Percentiles rank a stretch among this genome's conserved stretches.
These are phyloP conservation scores for Paedocypris sp. DNA, from an alignment of 2,113 vertebrate species.

Conservation along the genomic window DNA sequence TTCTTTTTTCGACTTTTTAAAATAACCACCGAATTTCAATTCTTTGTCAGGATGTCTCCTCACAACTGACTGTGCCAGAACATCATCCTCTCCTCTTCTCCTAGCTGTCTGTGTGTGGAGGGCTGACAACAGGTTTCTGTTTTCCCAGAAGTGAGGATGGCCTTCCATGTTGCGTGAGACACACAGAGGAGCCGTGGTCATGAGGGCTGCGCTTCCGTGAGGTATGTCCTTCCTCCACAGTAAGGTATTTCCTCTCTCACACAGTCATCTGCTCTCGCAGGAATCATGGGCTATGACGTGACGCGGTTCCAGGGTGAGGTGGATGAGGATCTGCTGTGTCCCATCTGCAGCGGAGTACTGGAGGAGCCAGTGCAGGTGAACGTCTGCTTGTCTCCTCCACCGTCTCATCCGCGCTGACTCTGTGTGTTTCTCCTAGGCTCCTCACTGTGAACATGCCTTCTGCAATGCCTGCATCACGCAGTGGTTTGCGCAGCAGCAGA, in stretches of 20 bases:
- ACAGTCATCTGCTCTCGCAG: no score
- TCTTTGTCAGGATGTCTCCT: no score
- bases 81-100: no score
- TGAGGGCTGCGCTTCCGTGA: slow-evolving; percentile 32
- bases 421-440: slow-evolving; percentile 64
- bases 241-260: no score
- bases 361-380: slow-evolving; percentile 94
- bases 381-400: background rate
- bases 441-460: slow-evolving; percentile 97
- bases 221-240: no score
- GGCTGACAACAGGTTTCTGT: no score
- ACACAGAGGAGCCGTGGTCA: slow-evolving; percentile 8
- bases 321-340: slow-evolving; percentile 95
- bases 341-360: slow-evolving; percentile 94
- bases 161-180: no score
- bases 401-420: background rate
- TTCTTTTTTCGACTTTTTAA: no score
- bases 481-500: slow-evolving; percentile 99
- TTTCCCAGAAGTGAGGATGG: no score
- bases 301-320: slow-evolving; percentile 95
- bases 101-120: no score
- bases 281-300: slow-evolving; percentile 98
- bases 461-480: slow-evolving; percentile 98
- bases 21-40: no score
- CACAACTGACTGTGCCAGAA: no score